phyloP scores from a whole-genome alignment of 2,113 vertebrate species.

The Vanacampus margaritifer region DNA sequence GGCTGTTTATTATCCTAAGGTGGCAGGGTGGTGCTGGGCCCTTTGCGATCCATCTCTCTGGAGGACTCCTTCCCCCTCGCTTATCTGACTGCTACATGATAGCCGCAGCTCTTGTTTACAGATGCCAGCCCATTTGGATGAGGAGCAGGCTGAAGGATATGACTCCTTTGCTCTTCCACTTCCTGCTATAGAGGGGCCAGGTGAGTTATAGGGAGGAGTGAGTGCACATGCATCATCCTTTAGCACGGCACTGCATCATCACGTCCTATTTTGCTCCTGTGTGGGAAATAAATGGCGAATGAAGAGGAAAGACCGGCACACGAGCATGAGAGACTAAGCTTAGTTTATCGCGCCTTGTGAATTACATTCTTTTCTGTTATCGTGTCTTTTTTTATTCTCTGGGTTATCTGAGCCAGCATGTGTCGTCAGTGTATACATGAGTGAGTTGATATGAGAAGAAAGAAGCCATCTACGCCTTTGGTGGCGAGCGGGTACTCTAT shows the following conservation, averaged over 20 bases:
- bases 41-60: constrained; percentile 70
- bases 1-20: constrained; percentile 75
- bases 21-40: constrained; percentile 69
- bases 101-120: constrained; percentile 70
- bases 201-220: constrained; percentile 58
- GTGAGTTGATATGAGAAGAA: constrained; percentile 53
- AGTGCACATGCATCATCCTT: constrained; percentile 43
- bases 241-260: constrained; percentile 16
- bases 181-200: constrained; percentile 39
- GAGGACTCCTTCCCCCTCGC: constrained; percentile 63
- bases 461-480: constrained; percentile 44
- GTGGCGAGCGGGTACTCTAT: constrained; percentile 52
- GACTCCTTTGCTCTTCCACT: constrained; percentile 61
- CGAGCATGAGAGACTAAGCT: constrained; percentile 44
- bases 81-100: constrained; percentile 71
- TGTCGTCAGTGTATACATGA: constrained; percentile 67
- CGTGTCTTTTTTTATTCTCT: constrained; percentile 51
- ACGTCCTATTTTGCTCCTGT: constrained; percentile 29
- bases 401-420: constrained; percentile 64
- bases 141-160: constrained; percentile 58
- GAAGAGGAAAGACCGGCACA: constrained; percentile 24
- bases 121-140: constrained; percentile 65
- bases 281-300: constrained; percentile 45
- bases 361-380: constrained; percentile 70
- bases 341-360: constrained; percentile 65